These are phyloP conservation scores for Bilobella aurantiaca DNA, from an alignment of 1,140 invertebrate species.

Conservation along the genomic window DNA sequence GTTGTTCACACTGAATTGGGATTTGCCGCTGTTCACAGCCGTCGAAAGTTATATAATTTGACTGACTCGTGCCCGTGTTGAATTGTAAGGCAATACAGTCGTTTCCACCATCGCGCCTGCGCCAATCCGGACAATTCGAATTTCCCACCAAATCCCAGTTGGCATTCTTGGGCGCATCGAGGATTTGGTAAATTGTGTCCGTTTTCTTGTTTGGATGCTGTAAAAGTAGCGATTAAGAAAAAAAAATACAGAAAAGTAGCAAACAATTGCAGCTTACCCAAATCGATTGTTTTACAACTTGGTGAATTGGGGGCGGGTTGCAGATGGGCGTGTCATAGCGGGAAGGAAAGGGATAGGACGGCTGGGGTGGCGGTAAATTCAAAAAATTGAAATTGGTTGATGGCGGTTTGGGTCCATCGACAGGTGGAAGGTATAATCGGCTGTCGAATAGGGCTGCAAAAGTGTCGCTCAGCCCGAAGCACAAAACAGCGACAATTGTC, in stretches of 20 bases:
- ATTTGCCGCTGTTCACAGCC: background rate
- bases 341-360: background rate
- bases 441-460: background rate
- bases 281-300: background rate
- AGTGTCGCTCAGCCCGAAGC: background rate
- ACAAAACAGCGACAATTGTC: background rate
- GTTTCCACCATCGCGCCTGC: background rate
- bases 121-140: background rate
- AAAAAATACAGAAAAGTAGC: background rate
- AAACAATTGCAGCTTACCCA: background rate
- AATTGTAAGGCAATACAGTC: background rate
- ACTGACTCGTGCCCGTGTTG: background rate
- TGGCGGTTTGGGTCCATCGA: background rate
- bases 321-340: background rate
- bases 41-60: background rate
- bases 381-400: background rate
- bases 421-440: background rate
- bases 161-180: background rate
- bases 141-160: background rate
- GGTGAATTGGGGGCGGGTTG: background rate
- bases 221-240: background rate
- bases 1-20: background rate
- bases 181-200: background rate
- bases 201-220: background rate
- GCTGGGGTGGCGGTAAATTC: background rate